Evolutionary conservation across 2,113 vertebrate species (phyloP), one percentile per base, ranked within the genome.

Genomic region (Phrynosoma platyrhinos): DNA sequence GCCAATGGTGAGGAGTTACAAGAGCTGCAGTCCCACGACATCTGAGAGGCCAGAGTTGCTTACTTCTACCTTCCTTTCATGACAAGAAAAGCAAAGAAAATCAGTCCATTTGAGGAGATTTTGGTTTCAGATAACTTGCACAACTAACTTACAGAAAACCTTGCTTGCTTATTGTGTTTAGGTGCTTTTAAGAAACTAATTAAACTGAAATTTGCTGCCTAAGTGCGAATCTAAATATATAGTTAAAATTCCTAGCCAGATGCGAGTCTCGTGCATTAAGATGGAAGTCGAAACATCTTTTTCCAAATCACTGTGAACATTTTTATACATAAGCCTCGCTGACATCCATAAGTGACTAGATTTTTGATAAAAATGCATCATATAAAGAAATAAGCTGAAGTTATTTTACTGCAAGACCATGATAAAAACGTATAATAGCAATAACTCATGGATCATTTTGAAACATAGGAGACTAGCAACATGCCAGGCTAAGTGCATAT

Each of bases 371-470:
- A 75, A 74, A 90, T 84, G 79, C 23, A 84, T 18, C 9, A n/a
- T 32, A 2, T 76, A 53, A 88, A 83, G 21, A 27, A 92, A 92
- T 84, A 47, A 2, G 32, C 79, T 42, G 83, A 80, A 85, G 85
- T 88, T 52, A 82, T 55, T 87, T 90, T 72, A 89, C 69, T 88
- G 36, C 30, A 74, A 27, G 86, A 78, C 5, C 2, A 79, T 58
- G 3, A 58, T 91, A 27, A 90, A 87, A 88, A 89, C 55, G 40
- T 81, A 27, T 62, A 0, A 0, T 78, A 87, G 82, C 69, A 86
- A 89, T 72, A 84, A 79, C 66, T 68, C 5, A 74, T 42, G 21
- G 25, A 79, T 88, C 83, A 83, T 91, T 94, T 88, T 86, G 27
- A 14, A 91, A 92, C 80, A 16, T 75, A 12, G 3, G 36, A 74